Evolutionary conservation across 2,113 vertebrate genomes (phyloP), one percentile per base, ranked within the genome.

Genomic region (Menidia beryllina): DNA sequence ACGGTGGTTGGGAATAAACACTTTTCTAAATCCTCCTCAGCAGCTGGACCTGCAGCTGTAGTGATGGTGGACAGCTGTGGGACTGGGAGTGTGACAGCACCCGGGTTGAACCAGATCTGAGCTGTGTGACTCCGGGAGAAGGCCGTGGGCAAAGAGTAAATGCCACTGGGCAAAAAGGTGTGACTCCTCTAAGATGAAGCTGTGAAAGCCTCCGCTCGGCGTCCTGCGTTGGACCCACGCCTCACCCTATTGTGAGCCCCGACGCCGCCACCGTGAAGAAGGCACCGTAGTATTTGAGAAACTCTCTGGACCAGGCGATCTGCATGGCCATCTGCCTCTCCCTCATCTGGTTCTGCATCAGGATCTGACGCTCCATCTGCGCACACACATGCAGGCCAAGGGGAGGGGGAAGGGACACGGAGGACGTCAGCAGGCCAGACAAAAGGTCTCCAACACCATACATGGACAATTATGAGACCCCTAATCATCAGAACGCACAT

Each of bases 261-360:
- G 94, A 0, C 3, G 92, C 45, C 36, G 92, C 11, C 83, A 96
- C 36, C 11, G 91, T 63, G 79, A 84, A 97, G 89, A 98, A 97
- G 0, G 89, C 64, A 36, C 94, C 94, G 23, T 92, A 97, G 89
- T 98, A 97, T 62, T 95, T 97, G 66, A 98, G 84, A 79, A 96
- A 94, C 91, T 97, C 95, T 58, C 93, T 87, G 67, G 95, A 94
- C 94, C 95, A 95, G 68, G 96, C 95, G 21, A 97, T 91, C 91
- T 97, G 95, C 95, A 96, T 94, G 0, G 96, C 95, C 92, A 94
- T 86, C 90, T 96, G 95, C 49, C 95, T 91, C 86, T 97, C 94
- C 43, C 95, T 93, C 94, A 97, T 96, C 88, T 97, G 93, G 85
- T 95, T 96, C 88, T 97, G 95, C 94, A 98, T 93, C 26, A 92